Conservation (phyloP, 1,140 invertebrate species). For the Meloidogyne hapla region DNA sequence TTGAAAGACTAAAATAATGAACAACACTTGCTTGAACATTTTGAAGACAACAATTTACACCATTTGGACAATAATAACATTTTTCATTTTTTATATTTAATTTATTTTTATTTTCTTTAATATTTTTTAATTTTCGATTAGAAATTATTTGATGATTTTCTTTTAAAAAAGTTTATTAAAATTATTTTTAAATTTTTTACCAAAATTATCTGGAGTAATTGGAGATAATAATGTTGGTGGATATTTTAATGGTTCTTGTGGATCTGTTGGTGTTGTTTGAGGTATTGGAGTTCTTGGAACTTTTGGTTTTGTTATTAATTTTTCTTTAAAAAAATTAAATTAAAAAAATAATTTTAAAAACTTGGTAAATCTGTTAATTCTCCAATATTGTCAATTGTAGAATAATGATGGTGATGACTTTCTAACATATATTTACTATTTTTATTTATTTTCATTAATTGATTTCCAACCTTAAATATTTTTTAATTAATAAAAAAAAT, state of each 20-base stretch:
- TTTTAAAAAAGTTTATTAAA: too few relatives aligned
- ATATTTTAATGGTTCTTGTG: not conserved
- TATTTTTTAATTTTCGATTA: too few relatives aligned
- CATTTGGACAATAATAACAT: not conserved
- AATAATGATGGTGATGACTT: not conserved
- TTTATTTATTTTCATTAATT: not conserved
- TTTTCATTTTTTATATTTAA: not conserved
- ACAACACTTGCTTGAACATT: not conserved
- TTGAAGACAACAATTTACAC: not conserved
- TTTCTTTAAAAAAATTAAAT: not conserved
- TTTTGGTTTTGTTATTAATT: constrained; percentile 3
- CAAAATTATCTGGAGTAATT: not conserved
- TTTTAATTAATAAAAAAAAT: not conserved
- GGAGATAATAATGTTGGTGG: not conserved
- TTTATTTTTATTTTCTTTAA: not conserved
- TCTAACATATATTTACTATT: not conserved
- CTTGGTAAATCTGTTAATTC: not conserved
- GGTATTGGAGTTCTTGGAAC: not conserved
- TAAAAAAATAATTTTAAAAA: not conserved
- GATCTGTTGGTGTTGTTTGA: not conserved
- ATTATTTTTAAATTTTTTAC: too few relatives aligned
- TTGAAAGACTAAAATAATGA: not conserved
- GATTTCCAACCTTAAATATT: not conserved
- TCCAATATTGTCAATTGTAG: not conserved
- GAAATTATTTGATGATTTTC: too few relatives aligned